Percentiles rank a stretch among this genome's conserved stretches.
Evolutionary conservation across 2,888 invertebrate species (phyloP).

Genomic region (Microctonus aethiopoides): DNA sequence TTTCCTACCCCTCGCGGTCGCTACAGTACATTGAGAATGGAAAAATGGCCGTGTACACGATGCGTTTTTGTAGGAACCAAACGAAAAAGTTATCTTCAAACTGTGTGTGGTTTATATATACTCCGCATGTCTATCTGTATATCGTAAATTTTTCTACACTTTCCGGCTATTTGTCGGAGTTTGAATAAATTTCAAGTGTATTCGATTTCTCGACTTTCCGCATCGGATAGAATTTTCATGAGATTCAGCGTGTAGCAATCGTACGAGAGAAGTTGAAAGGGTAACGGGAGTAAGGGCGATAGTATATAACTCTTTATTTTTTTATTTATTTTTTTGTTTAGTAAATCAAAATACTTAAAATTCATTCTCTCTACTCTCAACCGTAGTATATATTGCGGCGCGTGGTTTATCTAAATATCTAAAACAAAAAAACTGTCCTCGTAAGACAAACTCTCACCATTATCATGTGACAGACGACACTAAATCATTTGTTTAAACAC

Average conservation of each 20-base stretch:
- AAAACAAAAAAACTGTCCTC: conserved; percentile 38
- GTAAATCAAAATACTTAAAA: conserved; percentile 19
- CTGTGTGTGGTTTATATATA: conserved; percentile 24
- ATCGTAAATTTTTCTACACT: conserved; percentile 49
- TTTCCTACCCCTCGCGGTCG: conserved; percentile 30
- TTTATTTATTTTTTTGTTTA: conserved; percentile 10
- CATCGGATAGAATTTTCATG: conserved; percentile 49
- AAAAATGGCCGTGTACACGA: conserved; percentile 40
- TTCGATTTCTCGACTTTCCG: conserved; percentile 47
- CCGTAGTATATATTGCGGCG: conserved; percentile 30
- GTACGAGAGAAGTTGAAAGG: conserved; percentile 17
- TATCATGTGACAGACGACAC: conserved; percentile 57
- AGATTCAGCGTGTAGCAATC: conserved; percentile 23
- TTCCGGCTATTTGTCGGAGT: conserved; percentile 50
- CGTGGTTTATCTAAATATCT: conserved; percentile 12
- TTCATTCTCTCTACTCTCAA: conserved; percentile 17
- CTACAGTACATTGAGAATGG: conserved; percentile 35
- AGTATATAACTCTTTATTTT: conserved; percentile 20
- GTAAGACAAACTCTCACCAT: conserved; percentile 50
- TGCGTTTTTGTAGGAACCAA: conserved; percentile 34
- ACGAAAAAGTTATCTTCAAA: conserved; percentile 45
- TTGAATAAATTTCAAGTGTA: conserved; percentile 49
- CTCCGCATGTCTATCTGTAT: conserved; percentile 37
- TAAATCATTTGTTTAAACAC: conserved; percentile 42
- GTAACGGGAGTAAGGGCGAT: not conserved